Percentiles rank a stretch among this genome's conserved stretches.
Conservation (phyloP, 2,888 invertebrate genomes). For the Platynereis dumerilii region DNA sequence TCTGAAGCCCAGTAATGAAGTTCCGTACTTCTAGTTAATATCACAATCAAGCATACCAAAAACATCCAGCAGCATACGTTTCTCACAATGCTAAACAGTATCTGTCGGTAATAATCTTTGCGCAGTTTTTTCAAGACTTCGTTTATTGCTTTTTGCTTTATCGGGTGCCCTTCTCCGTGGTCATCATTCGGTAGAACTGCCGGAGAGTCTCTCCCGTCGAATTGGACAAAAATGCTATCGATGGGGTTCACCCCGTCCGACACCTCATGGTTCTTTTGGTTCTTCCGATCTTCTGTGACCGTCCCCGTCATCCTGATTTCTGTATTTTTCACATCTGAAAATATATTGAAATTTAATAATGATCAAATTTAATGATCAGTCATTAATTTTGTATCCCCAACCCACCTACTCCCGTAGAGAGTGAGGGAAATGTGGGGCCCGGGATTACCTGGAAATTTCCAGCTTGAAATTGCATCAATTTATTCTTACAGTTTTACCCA, state of each 20-base stretch:
- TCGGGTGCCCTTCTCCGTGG: background rate
- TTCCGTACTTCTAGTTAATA: slow-evolving; percentile 5
- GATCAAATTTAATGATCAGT: too few relatives aligned
- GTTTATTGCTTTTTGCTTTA: background rate
- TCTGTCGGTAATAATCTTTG: background rate
- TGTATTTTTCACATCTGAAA: too few relatives aligned
- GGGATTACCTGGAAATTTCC: too few relatives aligned
- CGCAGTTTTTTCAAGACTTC: background rate
- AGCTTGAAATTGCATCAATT: too few relatives aligned
- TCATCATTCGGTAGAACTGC: background rate
- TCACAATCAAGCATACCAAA: slow-evolving; percentile 7
- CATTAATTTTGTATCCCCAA: too few relatives aligned
- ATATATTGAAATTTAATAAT: too few relatives aligned
- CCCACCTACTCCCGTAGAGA: too few relatives aligned
- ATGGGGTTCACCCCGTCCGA: background rate
- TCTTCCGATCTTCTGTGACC: too few relatives aligned
- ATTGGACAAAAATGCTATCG: slow-evolving; percentile 1
- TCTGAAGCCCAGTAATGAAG: slow-evolving; percentile 9
- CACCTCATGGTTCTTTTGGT: too few relatives aligned
- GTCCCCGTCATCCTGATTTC: too few relatives aligned
- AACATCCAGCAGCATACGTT: slow-evolving; percentile 11
- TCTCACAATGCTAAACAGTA: background rate
- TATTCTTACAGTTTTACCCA: too few relatives aligned
- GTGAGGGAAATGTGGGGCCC: too few relatives aligned
- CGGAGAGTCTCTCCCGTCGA: background rate